These are phyloP conservation scores for Icerya purchasi DNA, from an alignment of 2,888 invertebrate species.

Conservation along the genomic window DNA sequence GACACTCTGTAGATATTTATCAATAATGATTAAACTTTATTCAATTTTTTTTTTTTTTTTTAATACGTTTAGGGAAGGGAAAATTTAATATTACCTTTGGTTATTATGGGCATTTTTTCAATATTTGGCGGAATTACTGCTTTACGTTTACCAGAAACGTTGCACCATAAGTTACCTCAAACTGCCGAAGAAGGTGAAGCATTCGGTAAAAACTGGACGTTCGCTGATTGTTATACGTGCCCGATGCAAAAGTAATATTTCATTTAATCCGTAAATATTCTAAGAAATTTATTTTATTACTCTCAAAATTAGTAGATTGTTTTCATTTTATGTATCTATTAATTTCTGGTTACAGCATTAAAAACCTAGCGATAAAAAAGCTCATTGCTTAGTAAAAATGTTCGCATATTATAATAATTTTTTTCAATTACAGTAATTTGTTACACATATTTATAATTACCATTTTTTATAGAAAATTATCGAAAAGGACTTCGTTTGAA, in stretches of 20 bases:
- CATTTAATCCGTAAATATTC: constrained; percentile 1
- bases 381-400: not conserved
- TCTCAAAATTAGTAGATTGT: not conserved
- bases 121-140: constrained; percentile 61
- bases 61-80: constrained; percentile 46
- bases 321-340: not conserved
- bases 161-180: constrained; percentile 61
- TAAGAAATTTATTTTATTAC: not conserved
- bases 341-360: not conserved
- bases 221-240: constrained; percentile 50
- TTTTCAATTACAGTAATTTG: too few species aligned
- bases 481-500: constrained; percentile 21
- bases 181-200: constrained; percentile 72
- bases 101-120: constrained; percentile 63
- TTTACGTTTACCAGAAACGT: constrained; percentile 60
- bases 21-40: too few species aligned
- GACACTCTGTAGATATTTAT: too few species aligned
- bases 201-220: constrained; percentile 62
- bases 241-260: constrained; percentile 37
- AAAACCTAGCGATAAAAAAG: not conserved
- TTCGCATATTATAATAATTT: too few species aligned
- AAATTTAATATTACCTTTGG: constrained; percentile 56
- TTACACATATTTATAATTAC: too few species aligned
- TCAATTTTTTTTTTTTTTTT: too few species aligned
- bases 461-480: not conserved